Evolutionary conservation across 2,797 vertebrate species (phyloP).

Genomic region (Philypnodon macrostomus): DNA sequence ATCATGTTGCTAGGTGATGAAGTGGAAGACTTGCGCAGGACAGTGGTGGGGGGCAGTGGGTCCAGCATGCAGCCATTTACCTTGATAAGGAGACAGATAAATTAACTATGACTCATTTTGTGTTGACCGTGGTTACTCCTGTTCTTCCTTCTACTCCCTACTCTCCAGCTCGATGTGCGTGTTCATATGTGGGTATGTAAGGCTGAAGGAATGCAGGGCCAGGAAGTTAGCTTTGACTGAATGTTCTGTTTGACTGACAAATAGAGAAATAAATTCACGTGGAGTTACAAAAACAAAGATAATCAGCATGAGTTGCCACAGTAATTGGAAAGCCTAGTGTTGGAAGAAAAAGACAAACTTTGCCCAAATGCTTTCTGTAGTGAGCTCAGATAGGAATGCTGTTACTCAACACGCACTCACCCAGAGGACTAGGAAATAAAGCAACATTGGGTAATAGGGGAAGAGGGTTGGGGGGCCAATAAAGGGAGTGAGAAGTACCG

Average conservation of each 20-base stretch:
- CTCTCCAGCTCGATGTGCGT: neutral
- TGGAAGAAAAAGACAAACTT: conserved; percentile 58
- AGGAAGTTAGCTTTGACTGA: conserved; percentile 71
- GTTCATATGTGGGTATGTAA: conserved; percentile 17
- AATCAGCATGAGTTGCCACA: conserved; percentile 68
- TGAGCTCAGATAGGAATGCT: conserved; percentile 67
- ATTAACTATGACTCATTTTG: conserved; percentile 9
- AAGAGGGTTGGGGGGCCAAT: conserved; percentile 15
- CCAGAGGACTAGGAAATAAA: conserved; percentile 13
- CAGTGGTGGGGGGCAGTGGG: conserved; percentile 83
- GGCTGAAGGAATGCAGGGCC: conserved; percentile 66
- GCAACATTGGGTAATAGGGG: conserved; percentile 30
- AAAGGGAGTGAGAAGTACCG: neutral
- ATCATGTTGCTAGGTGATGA: conserved; percentile 96
- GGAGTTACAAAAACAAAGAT: conserved; percentile 31
- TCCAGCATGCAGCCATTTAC: conserved; percentile 95
- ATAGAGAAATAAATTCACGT: conserved; percentile 11
- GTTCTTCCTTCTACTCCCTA: neutral
- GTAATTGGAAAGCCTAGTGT: conserved; percentile 66
- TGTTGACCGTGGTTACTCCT: neutral
- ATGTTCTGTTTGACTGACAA: conserved; percentile 48
- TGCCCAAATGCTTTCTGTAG: conserved; percentile 69
- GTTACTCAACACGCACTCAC: conserved; percentile 55
- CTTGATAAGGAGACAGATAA: conserved; percentile 58
- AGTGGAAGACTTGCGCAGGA: conserved; percentile 89